Percentiles rank a stretch among this genome's conserved stretches.
phyloP scores from a whole-genome alignment of 2,797 vertebrate species.

The Pantherophis vulpinus region DNA sequence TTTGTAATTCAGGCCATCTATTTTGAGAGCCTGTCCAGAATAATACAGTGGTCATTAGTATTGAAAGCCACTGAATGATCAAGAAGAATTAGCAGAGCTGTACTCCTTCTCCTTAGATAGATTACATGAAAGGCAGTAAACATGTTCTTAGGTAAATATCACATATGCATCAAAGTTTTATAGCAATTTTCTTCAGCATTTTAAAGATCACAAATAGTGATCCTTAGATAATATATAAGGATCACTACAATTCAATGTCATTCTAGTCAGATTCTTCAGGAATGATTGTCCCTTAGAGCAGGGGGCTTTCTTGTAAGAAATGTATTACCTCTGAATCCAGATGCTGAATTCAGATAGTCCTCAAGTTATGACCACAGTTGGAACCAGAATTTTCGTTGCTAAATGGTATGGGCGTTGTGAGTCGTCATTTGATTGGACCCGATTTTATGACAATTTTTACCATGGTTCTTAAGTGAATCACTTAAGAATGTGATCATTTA shows the following conservation, averaged over 20 bases:
- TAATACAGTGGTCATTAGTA: background rate
- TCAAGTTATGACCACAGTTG: background rate
- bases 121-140: background rate
- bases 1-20: background rate
- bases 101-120: background rate
- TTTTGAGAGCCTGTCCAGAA: background rate
- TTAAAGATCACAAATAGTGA: background rate
- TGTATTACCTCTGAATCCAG: background rate
- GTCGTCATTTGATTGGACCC: background rate
- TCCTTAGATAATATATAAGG: no score
- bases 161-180: background rate
- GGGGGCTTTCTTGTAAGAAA: background rate
- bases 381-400: background rate
- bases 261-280: background rate
- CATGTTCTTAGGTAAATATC: background rate
- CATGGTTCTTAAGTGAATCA: background rate
- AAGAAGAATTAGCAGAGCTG: background rate
- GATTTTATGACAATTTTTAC: background rate
- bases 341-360: background rate
- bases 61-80: background rate
- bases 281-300: background rate
- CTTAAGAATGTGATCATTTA: background rate
- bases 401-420: background rate
- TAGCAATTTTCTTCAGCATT: background rate
- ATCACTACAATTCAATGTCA: background rate